A percentile compares a stretch with the other conserved stretches of the same genome.
phyloP scores from a whole-genome alignment of 2,113 vertebrate genomes.

The Montifringilla adamsi region DNA sequence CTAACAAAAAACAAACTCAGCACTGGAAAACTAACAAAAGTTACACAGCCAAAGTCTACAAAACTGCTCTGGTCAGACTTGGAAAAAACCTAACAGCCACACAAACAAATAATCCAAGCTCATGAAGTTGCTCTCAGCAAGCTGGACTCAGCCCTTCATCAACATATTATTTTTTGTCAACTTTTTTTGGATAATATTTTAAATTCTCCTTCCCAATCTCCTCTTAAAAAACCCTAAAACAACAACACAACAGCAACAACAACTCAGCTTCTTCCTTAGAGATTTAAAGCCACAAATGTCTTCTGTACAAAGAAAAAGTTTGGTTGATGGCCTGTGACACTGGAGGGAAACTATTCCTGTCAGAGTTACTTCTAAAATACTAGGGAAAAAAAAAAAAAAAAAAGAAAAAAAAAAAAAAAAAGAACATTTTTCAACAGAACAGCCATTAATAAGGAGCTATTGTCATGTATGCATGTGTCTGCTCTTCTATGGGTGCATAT shows the following conservation, averaged over 20 bases:
- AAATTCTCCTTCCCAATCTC: background rate
- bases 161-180: background rate
- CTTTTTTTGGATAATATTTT: background rate
- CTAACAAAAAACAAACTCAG: background rate
- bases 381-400: background rate
- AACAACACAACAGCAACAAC: background rate
- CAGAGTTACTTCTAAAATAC: constrained; percentile 9
- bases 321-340: background rate
- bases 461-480: background rate
- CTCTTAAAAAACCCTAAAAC: background rate
- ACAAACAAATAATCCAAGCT: background rate
- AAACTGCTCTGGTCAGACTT: constrained; percentile 24
- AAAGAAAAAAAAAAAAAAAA: too few relatives aligned
- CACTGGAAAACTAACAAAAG: constrained; percentile 21
- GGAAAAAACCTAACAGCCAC: background rate
- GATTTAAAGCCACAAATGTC: background rate
- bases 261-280: background rate
- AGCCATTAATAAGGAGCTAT: background rate
- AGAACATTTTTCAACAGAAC: background rate
- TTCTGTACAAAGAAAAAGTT: constrained; percentile 5
- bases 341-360: constrained; percentile 12
- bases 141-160: background rate
- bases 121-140: background rate
- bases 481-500: background rate
- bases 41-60: background rate